phyloP scores from a whole-genome alignment of 2,113 vertebrate genomes.

The Campylorhamphus procurvoides region DNA sequence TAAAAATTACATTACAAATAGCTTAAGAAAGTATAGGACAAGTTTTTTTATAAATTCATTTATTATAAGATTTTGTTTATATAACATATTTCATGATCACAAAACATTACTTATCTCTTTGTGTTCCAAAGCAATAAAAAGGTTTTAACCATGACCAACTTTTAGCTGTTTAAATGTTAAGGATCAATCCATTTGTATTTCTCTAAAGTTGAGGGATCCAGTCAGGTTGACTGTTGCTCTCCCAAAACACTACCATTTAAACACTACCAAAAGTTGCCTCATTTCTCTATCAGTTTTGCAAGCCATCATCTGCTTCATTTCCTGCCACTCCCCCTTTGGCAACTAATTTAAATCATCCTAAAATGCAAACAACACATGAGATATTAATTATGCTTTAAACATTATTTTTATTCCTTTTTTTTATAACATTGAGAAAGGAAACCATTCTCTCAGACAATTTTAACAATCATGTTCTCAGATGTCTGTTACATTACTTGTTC shows the following conservation, averaged over 20 bases:
- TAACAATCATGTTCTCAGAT: background rate
- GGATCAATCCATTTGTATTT: background rate
- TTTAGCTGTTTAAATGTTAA: background rate
- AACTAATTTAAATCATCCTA: background rate
- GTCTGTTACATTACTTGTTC: background rate
- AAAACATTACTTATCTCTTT: background rate
- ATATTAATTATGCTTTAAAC: background rate
- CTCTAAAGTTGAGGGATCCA: background rate
- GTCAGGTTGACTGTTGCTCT: background rate
- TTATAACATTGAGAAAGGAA: background rate
- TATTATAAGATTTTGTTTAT: background rate
- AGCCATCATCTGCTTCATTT: background rate
- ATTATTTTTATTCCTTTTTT: background rate
- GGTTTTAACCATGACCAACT: background rate
- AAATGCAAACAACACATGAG: background rate
- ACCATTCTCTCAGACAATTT: background rate
- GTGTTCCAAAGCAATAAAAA: background rate
- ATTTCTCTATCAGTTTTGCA: background rate
- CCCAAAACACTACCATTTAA: background rate
- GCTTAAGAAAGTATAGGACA: background rate
- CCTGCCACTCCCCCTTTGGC: background rate
- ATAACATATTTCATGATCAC: background rate
- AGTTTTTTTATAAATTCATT: background rate
- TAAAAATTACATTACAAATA: background rate
- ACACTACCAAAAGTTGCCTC: background rate